Evolutionary conservation across 2,888 invertebrate genomes (phyloP).

Genomic region (Pollenia amentaria): DNA sequence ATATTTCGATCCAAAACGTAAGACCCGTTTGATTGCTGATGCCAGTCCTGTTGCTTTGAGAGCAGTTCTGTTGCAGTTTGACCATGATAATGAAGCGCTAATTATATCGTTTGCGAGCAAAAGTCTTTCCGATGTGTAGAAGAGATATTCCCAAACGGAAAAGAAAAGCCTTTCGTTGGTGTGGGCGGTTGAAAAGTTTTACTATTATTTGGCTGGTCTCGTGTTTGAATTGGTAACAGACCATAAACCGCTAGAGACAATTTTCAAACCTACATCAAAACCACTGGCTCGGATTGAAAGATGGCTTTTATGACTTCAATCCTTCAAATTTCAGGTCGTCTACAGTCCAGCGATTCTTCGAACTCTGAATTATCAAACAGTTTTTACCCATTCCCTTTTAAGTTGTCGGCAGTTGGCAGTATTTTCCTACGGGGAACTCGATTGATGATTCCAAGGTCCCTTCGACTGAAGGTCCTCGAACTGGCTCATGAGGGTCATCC

Average conservation of each 20-base stretch:
- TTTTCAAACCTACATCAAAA: constrained; percentile 73
- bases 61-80: constrained; percentile 78
- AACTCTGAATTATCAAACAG: constrained; percentile 11
- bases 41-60: constrained; percentile 80
- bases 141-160: constrained; percentile 71
- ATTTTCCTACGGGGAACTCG: constrained; percentile 70
- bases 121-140: constrained; percentile 64
- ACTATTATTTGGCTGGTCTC: no score
- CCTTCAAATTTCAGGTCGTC: constrained; percentile 67
- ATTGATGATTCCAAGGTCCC: constrained; percentile 37
- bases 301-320: constrained; percentile 69
- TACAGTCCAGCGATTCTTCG: constrained; percentile 44
- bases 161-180: constrained; percentile 40
- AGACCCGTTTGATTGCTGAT: constrained; percentile 79
- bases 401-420: constrained; percentile 67
- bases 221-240: no score
- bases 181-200: constrained; percentile 43
- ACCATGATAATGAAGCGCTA: constrained; percentile 48
- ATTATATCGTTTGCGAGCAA: constrained; percentile 63
- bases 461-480: constrained; percentile 71
- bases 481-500: constrained; percentile 80
- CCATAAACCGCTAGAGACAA: no score
- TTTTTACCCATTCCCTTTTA: constrained; percentile 47
- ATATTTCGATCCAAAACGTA: constrained; percentile 77
- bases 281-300: constrained; percentile 70